Base-by-base conservation (phyloP, 2,113 vertebrate genomes). In the Paramisgurnus dabryanus region DNA sequence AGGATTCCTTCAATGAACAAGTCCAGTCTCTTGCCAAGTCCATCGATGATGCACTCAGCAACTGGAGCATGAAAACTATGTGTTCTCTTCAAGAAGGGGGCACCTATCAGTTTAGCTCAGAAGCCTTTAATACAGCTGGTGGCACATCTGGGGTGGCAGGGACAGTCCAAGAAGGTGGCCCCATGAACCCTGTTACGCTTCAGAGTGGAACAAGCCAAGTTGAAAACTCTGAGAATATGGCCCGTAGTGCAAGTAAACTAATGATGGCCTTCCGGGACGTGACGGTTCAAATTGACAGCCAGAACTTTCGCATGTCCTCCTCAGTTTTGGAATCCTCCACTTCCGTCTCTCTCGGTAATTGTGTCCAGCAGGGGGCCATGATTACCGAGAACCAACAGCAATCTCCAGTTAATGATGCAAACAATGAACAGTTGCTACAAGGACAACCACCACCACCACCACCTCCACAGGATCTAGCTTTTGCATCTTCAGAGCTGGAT, bases 191-290 rank as follows among this genome's bases (percentile, higher is more conserved):
- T 0, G 9, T 68, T 3, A 50, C 83, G 34, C 80, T 81, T 22
- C 90, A 86, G 75, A 84, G 76, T 69, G 76, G 43, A 22, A 67
- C 60, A 13, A 58, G 61, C 7, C 47, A 91, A 0, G 85, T 87
- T 5, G 86, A 93, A 39, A 89, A 90, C 18, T 86, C 93, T 1
- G 91, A 93, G 9, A 91, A 94, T 43, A 78, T 96, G 67, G 90
- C 96, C 2, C 95, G 90, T 83, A 95, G 93, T 63, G 93, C 96
- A 55, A 94, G 97, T 87, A 98, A 98, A 72, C 92, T 99, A 80
- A 96, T 98, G 97, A 99, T 98, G 98, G 98, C 97, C 2, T 98
- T 99, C 90, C 92, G 96, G 70, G 97, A 98, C 1, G 98, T 99
- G 85, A 99, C 97, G 0, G 97, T 99, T 65, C 96, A 99, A 89